Base-by-base conservation (phyloP, 1,140 invertebrate species). In the Drepana arcuata region DNA sequence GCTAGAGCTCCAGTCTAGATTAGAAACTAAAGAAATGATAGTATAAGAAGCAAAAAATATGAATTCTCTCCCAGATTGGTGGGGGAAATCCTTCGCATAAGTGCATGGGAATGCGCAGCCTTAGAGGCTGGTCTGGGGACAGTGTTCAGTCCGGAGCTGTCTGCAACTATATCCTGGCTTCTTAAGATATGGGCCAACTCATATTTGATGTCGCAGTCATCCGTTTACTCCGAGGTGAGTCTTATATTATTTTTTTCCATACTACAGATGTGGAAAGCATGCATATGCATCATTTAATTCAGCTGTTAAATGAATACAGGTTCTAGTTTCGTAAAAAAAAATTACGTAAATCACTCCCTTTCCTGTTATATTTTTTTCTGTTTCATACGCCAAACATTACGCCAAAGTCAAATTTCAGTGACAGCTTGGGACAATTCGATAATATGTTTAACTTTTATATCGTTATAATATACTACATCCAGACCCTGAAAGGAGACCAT, bases 91-190 rank as follows among this genome's bases (percentile, higher is more conserved):
- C 44, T 81, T 0, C 70, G 74, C 6, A 77, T 79, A 15, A 79
- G 71, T 21, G 48, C 62, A 2, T 78, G 66, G 55, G 44, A 85
- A 83, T 59, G 68, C 57, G 43, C 84, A 52, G 42, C 60, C 77
- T 30, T 87, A 80, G 67, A 79, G 82, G 53, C 77, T 82, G 50
- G 86, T 51, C 36, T 87, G 64, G 33, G 84, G 67, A 16, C 75
- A 56, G 57, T 85, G 63, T 64, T 95, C 10, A 95, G 93, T 79
- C 94, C 94, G 0, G 92, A 95, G 79, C 86, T 96, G 1, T 89
- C 90, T 2, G 89, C 88, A 18, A 92, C 89, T 1, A 81, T 92
- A 13, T 88, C 93, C 36, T 96, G 93, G 93, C 93, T 95, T 51
- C 79, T 96, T 3, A 87, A 89, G 32, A 86, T 90, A 48, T 95